Evolutionary conservation across 2,888 invertebrate species (phyloP).

Genomic region (Hydraecia micacea): DNA sequence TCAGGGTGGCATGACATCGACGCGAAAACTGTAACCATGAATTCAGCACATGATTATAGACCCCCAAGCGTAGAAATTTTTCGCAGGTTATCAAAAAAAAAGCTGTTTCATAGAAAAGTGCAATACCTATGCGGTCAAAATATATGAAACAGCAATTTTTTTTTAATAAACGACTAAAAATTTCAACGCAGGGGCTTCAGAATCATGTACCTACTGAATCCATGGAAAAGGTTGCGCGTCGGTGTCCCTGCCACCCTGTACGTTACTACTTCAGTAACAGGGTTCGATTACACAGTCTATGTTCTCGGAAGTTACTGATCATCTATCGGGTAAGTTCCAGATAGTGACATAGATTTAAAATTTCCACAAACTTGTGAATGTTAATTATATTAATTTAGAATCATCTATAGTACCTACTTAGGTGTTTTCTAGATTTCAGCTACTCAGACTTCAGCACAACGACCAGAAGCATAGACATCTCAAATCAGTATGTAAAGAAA

Average conservation of each 20-base stretch:
- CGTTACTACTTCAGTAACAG: not conserved
- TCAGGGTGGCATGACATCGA: not conserved
- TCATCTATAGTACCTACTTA: too few species aligned
- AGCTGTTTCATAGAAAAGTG: not conserved
- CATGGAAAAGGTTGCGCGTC: not conserved
- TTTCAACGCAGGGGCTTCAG: too few species aligned
- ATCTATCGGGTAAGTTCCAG: not conserved
- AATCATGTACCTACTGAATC: too few species aligned
- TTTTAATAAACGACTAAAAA: too few species aligned
- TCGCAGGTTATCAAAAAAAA: not conserved
- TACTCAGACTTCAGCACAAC: not conserved
- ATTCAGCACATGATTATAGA: not conserved
- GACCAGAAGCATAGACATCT: conserved; percentile 8
- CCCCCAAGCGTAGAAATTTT: not conserved
- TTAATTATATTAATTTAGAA: not conserved
- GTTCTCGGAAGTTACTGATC: not conserved
- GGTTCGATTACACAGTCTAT: not conserved
- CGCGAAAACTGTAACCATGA: not conserved
- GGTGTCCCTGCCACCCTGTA: not conserved
- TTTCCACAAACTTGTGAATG: not conserved
- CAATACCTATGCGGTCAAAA: too few species aligned
- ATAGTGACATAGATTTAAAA: not conserved
- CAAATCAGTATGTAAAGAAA: conserved; percentile 30
- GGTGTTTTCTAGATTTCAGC: not conserved
- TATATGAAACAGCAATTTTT: too few species aligned